phyloP scores from a whole-genome alignment of 1,140 invertebrate species.

The Tachypleus tridentatus region DNA sequence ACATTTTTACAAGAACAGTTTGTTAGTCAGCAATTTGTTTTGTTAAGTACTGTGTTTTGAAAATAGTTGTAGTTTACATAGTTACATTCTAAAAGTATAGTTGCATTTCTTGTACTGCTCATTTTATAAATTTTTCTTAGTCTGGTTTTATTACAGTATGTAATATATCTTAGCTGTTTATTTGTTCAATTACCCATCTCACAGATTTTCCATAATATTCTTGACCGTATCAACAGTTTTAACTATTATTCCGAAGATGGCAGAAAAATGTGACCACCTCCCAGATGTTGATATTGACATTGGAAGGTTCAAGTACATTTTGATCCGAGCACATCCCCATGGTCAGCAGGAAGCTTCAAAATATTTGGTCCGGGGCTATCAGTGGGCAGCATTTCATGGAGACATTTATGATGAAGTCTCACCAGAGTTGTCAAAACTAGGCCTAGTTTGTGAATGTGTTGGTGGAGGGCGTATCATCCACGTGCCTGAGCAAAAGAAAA shows the following conservation, averaged over 20 bases:
- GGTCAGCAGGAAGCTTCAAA: conserved; percentile 39
- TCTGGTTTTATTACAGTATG: too few relatives aligned
- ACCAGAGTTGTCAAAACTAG: conserved; percentile 36
- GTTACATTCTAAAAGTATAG: too few relatives aligned
- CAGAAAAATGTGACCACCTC: conserved; percentile 35
- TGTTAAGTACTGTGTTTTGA: too few relatives aligned
- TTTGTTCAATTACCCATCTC: too few relatives aligned
- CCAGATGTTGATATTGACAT: conserved; percentile 67
- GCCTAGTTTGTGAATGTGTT: conserved; percentile 54
- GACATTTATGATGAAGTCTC: conserved; percentile 54
- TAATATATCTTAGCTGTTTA: too few relatives aligned
- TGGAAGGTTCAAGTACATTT: conserved; percentile 76
- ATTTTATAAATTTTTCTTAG: too few relatives aligned
- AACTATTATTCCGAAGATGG: background rate
- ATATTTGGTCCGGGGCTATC: conserved; percentile 60
- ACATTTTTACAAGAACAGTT: too few relatives aligned
- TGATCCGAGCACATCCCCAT: conserved; percentile 52
- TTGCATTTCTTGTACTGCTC: too few relatives aligned
- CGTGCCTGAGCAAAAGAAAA: conserved; percentile 52
- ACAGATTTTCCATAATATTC: too few relatives aligned
- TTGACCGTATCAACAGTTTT: too few relatives aligned
- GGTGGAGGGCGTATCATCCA: conserved; percentile 77
- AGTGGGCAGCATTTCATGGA: conserved; percentile 55
- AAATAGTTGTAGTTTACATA: too few relatives aligned
- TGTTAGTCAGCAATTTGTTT: too few relatives aligned